Evolutionary conservation across 1,140 invertebrate genomes (phyloP), one percentile per base, ranked within the genome.

Genomic region (Tetraneura akinire): DNA sequence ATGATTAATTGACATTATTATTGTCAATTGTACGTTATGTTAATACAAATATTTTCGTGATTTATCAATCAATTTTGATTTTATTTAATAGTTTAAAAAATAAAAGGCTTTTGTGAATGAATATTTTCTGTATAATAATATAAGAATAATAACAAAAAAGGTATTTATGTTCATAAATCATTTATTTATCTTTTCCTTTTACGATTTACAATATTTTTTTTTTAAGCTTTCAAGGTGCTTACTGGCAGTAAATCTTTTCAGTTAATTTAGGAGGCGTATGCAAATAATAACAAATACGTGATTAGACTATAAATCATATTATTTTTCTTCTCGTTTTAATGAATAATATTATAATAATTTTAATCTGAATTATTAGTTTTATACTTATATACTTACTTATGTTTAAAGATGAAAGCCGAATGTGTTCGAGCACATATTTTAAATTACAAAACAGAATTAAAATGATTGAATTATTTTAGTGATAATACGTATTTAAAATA

Each of bases 91-190:
- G 62, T 32, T 60, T 8, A 37, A 60, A 60, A 14, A 26, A 60
- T 60, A 60, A 60, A 60, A 60, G 18, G 13, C 29, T 62, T 62
- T 62, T 29, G 26, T 29, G 26, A 62, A 32, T 26, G 26, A 29
- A 62, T 62, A 29, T 32, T 29, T 29, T 62, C n/a, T 62, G 5
- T 23, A 18, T 60, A 62, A 62, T 26, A 26, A 60, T 60, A 60
- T 60, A 60, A 29, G 37, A 64, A 60, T 60, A 60, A 29, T 64
- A 64, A n/a, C 23, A 21, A 37, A 37, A 64, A 37, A 11, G 14
- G 18, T 45, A 13, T 45, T 68, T 32, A 68, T 68, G 45, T 45
- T 42, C 64, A 68, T 68, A 45, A 45, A 68, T 68, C 64, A 68
- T 45, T 68, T 68, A 68, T 45, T 45, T 45, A 45, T 68, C n/a